Base-by-base conservation (phyloP, 2,888 invertebrate genomes). In the Rhopalosiphum nymphaeae region DNA sequence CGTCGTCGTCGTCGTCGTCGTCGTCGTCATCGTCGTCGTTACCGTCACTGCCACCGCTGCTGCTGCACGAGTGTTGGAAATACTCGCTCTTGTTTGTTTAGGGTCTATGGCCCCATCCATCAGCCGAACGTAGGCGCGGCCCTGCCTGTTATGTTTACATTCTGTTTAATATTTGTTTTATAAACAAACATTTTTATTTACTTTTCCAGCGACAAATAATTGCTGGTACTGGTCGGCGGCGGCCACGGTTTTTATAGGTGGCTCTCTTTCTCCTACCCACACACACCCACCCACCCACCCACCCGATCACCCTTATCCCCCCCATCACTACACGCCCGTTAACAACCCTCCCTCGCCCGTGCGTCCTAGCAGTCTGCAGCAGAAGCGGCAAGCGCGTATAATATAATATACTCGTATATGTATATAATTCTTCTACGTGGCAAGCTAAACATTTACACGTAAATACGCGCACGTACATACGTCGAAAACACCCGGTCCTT, bases 111-210 rank as follows among this genome's bases (percentile, higher is more conserved):
- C 94, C 94, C 91, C 94, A 94, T 94, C 94, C 94, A 94, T 94
- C 94, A 94, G 94, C 61, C 86, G 85, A 84, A 91, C 86, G 94
- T 86, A 91, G 67, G 91, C 86, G 91, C 86, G 91, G 86, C 91
- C 90, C 94, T 86, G 91, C 85, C 90, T 91, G 94, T 94, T 87
- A 87, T 95, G 95, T 95, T 95, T 95, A 95, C 95, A 95, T 94
- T 94, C 94, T 95, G 94, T 95, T 95, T 95, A 95, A 95, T 95
- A 95, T 95, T 95, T 95, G 95, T 95, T 95, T 95, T 94, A 94
- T 95, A 95, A 95, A 95, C 95, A 95, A 95, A 95, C 95, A 95
- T 94, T 95, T 95, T 95, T 95, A 95, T 95, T 95, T 95, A 95
- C 94, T 95, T 95, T 95, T 92, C 91, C 94, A 91, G 94, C 94